Base-by-base conservation (phyloP, 2,888 invertebrate species). In the Drosophila barbarae region DNA sequence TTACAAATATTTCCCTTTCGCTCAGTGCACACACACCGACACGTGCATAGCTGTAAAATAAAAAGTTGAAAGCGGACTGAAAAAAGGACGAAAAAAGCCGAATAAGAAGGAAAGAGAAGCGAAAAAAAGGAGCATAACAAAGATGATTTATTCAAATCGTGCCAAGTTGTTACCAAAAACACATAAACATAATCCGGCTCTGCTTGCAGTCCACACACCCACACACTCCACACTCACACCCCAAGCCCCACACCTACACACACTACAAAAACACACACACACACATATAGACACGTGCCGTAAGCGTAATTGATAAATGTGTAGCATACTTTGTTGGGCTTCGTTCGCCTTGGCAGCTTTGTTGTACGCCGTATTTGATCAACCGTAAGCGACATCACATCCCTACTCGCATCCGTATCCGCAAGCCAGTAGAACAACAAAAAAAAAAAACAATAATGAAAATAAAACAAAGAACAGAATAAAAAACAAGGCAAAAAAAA, bases 291-390 rank as follows among this genome's bases (percentile, higher is more conserved):
- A 36, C 53, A 47, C 49, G 46, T 63, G 70, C 51, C 50, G 54
- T 68, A 50, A 61, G 69, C 69, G 70, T 69, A 65, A 65, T 54
- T 56, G 79, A 61, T 72, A 80, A 77, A 75, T 60, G 68, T 84
- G 82, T 79, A 81, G 82, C 82, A 77, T 79, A 84, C 84, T 84
- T 84, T 79, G 67, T 81, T 79, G 79, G 84, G 79, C 76, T 81
- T 81, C 68, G 76, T 64, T 67, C 54, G 54, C 44, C 58, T 57
- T 64, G 58, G 30, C 63, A 64, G 63, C 64, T 63, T 30, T 61
- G 46, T 67, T 65, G 52, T 64, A 53, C 64, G 44, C 52, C 59
- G 53, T 60, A 68, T 69, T 68, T 60, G 69, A 60, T 68, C 53
- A 68, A 68, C 34, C 67, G 60, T 54, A 68, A 47, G 59, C 69